A percentile compares a stretch with the other conserved stretches of the same genome.
phyloP scores from a whole-genome alignment of 2,797 vertebrate species.

The Gymnopithys bicolor region DNA sequence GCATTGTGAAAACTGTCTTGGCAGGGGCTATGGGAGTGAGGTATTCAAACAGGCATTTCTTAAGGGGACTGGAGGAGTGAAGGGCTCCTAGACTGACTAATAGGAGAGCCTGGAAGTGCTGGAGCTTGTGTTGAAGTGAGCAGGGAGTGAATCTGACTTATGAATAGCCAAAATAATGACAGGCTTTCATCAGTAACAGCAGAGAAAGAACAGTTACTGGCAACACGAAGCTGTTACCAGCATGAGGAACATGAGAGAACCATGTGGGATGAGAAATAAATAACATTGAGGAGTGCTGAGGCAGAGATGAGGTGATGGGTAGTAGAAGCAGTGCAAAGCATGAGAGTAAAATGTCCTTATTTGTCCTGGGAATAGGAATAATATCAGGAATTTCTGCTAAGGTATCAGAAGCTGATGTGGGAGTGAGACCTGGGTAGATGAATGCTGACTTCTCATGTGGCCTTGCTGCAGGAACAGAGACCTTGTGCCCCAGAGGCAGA shows the following conservation, averaged over 20 bases:
- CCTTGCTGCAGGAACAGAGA: not conserved
- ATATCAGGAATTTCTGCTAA: not conserved
- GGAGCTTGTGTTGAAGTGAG: not conserved
- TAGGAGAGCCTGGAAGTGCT: not conserved
- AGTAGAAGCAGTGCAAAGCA: not conserved
- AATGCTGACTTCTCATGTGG: not conserved
- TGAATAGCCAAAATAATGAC: conserved; percentile 15
- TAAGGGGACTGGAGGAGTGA: not conserved
- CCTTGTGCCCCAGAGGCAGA: not conserved
- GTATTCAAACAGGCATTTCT: not conserved
- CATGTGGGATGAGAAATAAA: not conserved
- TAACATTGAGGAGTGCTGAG: not conserved
- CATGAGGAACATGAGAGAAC: not conserved
- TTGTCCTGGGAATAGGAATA: not conserved
- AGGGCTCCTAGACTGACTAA: not conserved
- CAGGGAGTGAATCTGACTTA: not conserved
- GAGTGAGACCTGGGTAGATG: not conserved
- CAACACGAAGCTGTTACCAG: conserved; percentile 10
- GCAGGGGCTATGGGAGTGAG: not conserved
- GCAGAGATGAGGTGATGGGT: not conserved
- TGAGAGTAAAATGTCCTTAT: not conserved
- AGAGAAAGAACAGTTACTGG: conserved; percentile 28
- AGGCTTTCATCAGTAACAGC: conserved; percentile 20
- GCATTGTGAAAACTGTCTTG: not conserved
- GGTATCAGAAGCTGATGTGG: not conserved